Evolutionary conservation across 2,888 invertebrate species (phyloP).

Genomic region (Hirtodrosophila cameraria): DNA sequence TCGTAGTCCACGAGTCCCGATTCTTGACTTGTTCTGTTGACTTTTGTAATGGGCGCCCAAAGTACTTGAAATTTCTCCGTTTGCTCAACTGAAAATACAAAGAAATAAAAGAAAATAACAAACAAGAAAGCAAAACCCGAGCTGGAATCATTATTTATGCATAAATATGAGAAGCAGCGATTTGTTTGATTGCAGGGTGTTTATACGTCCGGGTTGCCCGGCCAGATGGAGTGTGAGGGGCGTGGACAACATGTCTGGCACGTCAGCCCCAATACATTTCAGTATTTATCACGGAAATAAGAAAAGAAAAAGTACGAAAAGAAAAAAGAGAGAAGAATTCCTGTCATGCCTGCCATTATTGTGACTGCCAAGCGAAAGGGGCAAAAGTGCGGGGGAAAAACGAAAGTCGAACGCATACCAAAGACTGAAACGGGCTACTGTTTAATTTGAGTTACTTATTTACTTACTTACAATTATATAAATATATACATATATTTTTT

Average conservation of each 20-base stretch:
- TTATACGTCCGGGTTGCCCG: too few relatives aligned
- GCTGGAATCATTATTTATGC: conserved; percentile 73
- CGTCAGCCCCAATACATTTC: conserved; percentile 45
- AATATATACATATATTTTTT: conserved; percentile 27
- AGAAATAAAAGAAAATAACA: too few relatives aligned
- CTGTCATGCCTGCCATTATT: conserved; percentile 49
- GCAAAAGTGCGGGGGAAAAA: not conserved
- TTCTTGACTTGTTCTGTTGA: conserved; percentile 49
- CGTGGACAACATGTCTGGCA: conserved; percentile 48
- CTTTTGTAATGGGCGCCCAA: conserved; percentile 66
- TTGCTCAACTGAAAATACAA: conserved; percentile 51
- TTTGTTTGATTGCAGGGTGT: conserved; percentile 68
- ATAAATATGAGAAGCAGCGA: conserved; percentile 77
- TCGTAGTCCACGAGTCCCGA: too few relatives aligned
- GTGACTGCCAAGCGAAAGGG: conserved; percentile 2
- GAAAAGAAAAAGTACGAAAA: conserved; percentile 9
- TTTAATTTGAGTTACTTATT: conserved; percentile 50
- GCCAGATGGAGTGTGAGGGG: conserved; percentile 1
- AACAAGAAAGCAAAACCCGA: conserved; percentile 19
- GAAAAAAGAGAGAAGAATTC: conserved; percentile 38
- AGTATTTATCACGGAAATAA: conserved; percentile 51
- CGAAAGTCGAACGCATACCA: conserved; percentile 9
- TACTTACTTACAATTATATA: too few relatives aligned
- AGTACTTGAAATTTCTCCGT: conserved; percentile 61
- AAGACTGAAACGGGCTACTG: conserved; percentile 19